Evolutionary conservation across 1,140 invertebrate genomes (phyloP), one percentile per base, ranked within the genome.

Genomic region (Melanaphis sacchari): DNA sequence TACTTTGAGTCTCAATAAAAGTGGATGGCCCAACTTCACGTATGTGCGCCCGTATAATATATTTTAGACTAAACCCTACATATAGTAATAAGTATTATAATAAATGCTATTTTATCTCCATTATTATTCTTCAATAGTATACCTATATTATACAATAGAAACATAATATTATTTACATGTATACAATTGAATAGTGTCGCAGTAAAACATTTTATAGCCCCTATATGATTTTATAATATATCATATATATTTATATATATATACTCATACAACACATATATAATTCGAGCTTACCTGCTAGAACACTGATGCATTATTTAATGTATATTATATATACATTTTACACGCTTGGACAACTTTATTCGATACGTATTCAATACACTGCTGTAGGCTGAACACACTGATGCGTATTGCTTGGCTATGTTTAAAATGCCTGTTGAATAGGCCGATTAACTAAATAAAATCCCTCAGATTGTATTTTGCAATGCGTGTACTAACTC

Each of bases 401-500:
- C 15, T 22, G 46, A 8, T 7, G n/a, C 40, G 18, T 41, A 66
- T 15, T n/a, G n/a, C 18, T 52, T 76, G 26, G 26, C n/a, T 36
- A 18, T 76, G 38, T 76, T 91, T 91, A 84, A 81, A 92, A 49
- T 24, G 91, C 66, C 59, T 81, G 66, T 76, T 81, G 91, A 92
- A 92, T 91, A 91, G 90, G 24, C 90, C 40, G 91, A 92, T 92
- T 92, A 92, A 38, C 66, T 8, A 43, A 81, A 76, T 92, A 49
- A 92, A 92, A 92, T 92, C 66, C 91, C 43, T 15, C 43, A 43
- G 22, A 81, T 92, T 84, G 31, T 8, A 36, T 46, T 82, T 46
- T n/a, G 40, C 24, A 85, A 41, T 85, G 84, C 84, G 26, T 85
- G 43, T 31, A 40, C 43, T n/a, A 76, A 40, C 38, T 5, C 26